Evolutionary conservation across 2,888 invertebrate genomes (phyloP).

Genomic region (Caenorhabditis angaria): DNA sequence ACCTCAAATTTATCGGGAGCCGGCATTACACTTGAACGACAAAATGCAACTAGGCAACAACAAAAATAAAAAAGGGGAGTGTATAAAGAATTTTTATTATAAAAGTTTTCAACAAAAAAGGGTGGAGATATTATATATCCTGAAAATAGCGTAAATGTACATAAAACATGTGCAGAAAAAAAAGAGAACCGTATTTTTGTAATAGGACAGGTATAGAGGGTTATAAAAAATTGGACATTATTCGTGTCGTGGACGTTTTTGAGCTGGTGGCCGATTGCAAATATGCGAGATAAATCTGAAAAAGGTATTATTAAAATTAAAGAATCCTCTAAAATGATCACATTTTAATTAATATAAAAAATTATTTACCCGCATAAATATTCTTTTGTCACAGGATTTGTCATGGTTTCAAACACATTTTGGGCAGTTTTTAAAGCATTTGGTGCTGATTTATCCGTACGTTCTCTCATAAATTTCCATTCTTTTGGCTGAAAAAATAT

Average conservation of each 20-base stretch:
- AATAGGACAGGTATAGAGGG: background rate
- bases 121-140: background rate
- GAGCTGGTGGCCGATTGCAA: background rate
- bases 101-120: background rate
- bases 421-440: constrained; percentile 86
- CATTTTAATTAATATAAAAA: background rate
- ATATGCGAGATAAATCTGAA: background rate
- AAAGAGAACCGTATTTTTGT: background rate
- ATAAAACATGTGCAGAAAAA: background rate
- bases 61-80: background rate
- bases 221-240: background rate
- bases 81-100: background rate
- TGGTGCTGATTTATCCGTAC: constrained; percentile 95
- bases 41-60: background rate
- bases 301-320: no score
- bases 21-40: background rate
- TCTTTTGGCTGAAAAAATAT: constrained; percentile 19
- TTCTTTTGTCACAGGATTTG: constrained; percentile 62
- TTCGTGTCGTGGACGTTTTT: background rate
- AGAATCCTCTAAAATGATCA: no score
- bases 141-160: background rate
- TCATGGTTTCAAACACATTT: constrained; percentile 68
- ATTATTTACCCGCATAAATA: constrained; percentile 37
- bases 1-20: background rate
- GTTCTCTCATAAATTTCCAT: constrained; percentile 93